Evolutionary conservation across 1,140 invertebrate species (phyloP).

Genomic region (Rhynchophorus ferrugineus): DNA sequence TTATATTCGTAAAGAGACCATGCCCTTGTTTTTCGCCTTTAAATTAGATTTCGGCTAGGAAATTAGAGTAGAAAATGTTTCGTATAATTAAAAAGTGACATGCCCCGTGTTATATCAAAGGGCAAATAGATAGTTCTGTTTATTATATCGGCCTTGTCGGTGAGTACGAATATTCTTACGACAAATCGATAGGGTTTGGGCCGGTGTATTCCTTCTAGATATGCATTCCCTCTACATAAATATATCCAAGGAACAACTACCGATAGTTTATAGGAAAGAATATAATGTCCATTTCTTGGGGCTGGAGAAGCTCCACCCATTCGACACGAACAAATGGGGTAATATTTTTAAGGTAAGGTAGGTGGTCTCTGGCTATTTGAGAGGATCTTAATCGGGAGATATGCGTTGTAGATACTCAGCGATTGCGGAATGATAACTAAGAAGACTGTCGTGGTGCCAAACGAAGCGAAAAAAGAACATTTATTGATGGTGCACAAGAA

Average conservation of each 20-base stretch:
- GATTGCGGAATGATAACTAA: conserved; percentile 46
- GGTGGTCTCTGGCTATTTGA: background rate
- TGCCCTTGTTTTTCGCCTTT: too few relatives aligned
- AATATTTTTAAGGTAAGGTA: conserved; percentile 47
- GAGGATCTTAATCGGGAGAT: background rate
- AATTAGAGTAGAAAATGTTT: too few relatives aligned
- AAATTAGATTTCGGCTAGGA: too few relatives aligned
- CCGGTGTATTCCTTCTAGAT: too few relatives aligned
- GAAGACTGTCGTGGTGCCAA: conserved; percentile 52
- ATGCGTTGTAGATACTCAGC: conserved; percentile 47
- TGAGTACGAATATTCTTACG: too few relatives aligned
- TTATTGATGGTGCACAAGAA: conserved; percentile 63
- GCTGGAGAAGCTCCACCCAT: conserved; percentile 79
- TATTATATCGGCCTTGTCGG: too few relatives aligned
- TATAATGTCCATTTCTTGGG: conserved; percentile 79
- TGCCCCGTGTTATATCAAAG: too few relatives aligned
- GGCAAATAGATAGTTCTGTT: too few relatives aligned
- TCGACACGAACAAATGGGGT: conserved; percentile 81
- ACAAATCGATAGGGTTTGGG: too few relatives aligned
- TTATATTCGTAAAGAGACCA: too few relatives aligned
- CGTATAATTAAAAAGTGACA: too few relatives aligned
- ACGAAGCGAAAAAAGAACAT: conserved; percentile 61
- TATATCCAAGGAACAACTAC: conserved; percentile 45
- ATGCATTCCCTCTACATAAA: conserved; percentile 30
- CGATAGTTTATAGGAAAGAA: conserved; percentile 66